Base-by-base conservation (phyloP, 2,888 invertebrate genomes). In the Drosophila greeni region DNA sequence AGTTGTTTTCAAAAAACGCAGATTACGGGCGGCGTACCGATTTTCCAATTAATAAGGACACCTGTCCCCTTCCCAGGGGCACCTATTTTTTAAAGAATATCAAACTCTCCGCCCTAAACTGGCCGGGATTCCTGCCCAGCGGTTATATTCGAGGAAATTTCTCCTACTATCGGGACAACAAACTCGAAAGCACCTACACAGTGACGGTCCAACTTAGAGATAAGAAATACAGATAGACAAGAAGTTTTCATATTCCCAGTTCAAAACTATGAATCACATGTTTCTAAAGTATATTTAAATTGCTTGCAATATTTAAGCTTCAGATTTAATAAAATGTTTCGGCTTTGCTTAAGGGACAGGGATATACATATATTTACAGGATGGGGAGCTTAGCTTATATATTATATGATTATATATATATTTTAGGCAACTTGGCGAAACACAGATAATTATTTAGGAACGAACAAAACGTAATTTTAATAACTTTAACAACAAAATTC, bases 51-150 rank as follows among this genome's bases (percentile, higher is more conserved):
- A 8, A 51, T 9, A 12, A 5, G 36, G 37, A 51, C 18, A 5
- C 26, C 37, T 51, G 29, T 5, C 43, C n/a, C n/a, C 5, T 42
- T 8, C 52, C 29, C 11, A 53, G 43, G 29, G 52, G 45, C 14
- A 45, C 45, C n/a, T 53, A 43, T 43, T 53, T 5, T n/a, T 1
- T 52, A 12, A 53, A 42, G 11, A 29, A 20, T 12, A 0, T 42
- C 5, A 0, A 1, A 1, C 3, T 52, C 2, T 26, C 11, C 11
- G 1, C n/a, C 0, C 11, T 42, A 0, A 12, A 29, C 26, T 52
- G n/a, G 42, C 52, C 52, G 1, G 2, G n/a, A 1, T 5, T 29
- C 1, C 0, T 20, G 7, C 29, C 42, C 5, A 14, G 42, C 0
- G 52, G 52, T 12, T 52, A n/a, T 42, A 0, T n/a, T 1, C 26